Conservation (phyloP, 2,888 invertebrate genomes). For the Linhomoeus sp. region DNA sequence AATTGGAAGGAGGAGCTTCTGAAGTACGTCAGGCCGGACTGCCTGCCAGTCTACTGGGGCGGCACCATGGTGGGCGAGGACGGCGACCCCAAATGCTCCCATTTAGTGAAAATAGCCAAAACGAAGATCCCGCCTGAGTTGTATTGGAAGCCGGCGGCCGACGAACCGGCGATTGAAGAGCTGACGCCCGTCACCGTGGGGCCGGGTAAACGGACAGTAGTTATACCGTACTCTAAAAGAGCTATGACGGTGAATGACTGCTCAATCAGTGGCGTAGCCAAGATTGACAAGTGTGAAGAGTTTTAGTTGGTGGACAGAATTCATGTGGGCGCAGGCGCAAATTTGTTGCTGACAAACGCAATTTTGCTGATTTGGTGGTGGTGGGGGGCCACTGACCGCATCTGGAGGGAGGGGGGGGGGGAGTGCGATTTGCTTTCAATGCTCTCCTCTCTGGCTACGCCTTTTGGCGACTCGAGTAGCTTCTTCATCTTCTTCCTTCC, state of each 20-base stretch:
- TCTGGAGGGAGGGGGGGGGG: no score
- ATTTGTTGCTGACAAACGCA: no score
- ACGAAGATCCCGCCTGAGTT: conserved; percentile 12
- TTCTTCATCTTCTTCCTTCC: no score
- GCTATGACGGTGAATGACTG: no score
- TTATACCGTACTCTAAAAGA: background rate
- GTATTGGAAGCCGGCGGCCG: conserved; percentile 13
- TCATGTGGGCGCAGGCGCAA: no score
- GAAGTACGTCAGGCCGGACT: conserved; percentile 11
- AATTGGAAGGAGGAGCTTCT: conserved; percentile 7
- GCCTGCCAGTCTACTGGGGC: conserved; percentile 17
- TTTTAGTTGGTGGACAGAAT: no score
- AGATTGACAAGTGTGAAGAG: no score
- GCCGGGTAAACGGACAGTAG: background rate
- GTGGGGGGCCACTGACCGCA: no score
- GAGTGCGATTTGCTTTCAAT: no score
- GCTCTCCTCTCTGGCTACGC: no score
- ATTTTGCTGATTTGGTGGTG: no score
- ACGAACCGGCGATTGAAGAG: conserved; percentile 6
- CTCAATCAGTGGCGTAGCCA: background rate
- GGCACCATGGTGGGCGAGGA: conserved; percentile 13
- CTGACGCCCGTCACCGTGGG: background rate
- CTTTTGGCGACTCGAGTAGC: no score
- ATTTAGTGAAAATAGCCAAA: conserved; percentile 10
- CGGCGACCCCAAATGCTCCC: conserved; percentile 14